These are phyloP conservation scores for Vanessa cardui DNA, from an alignment of 2,888 invertebrate genomes.

Conservation along the genomic window DNA sequence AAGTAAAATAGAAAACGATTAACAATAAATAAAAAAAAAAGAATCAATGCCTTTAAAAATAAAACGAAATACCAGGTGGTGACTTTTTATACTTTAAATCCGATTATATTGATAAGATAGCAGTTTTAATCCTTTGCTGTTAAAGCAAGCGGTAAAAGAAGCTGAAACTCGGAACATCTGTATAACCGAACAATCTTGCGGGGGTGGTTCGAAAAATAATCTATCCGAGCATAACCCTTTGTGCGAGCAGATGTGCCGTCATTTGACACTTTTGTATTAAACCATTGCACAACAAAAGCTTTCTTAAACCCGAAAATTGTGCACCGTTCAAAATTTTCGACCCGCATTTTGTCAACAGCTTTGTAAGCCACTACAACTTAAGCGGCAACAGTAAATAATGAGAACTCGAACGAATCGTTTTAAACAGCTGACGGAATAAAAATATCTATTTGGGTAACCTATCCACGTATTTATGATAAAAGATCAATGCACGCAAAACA, in stretches of 20 bases:
- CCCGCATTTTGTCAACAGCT: conserved; percentile 76
- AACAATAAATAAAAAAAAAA: neutral
- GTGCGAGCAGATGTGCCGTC: conserved; percentile 81
- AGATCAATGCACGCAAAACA: neutral
- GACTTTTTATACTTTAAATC: conserved; percentile 1
- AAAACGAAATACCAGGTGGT: neutral
- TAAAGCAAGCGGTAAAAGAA: conserved; percentile 39
- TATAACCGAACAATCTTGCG: conserved; percentile 80
- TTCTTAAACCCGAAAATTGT: conserved; percentile 81
- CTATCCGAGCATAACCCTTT: conserved; percentile 80
- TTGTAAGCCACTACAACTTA: conserved; percentile 54
- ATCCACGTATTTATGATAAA: conserved; percentile 5
- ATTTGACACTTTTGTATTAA: conserved; percentile 84
- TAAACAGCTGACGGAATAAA: conserved; percentile 11
- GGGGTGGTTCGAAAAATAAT: conserved; percentile 82
- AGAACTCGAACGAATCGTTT: conserved; percentile 27
- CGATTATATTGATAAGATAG: conserved; percentile 23
- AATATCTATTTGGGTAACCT: conserved; percentile 11
- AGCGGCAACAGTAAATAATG: conserved; percentile 38
- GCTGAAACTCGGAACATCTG: conserved; percentile 66
- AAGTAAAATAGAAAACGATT: neutral
- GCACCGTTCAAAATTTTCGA: conserved; percentile 74
- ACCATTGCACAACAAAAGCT: conserved; percentile 82
- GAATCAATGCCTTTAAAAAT: neutral
- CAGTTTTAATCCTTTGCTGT: conserved; percentile 29